phyloP scores from a whole-genome alignment of 2,113 vertebrate species.

The Struthidea cinerea region DNA sequence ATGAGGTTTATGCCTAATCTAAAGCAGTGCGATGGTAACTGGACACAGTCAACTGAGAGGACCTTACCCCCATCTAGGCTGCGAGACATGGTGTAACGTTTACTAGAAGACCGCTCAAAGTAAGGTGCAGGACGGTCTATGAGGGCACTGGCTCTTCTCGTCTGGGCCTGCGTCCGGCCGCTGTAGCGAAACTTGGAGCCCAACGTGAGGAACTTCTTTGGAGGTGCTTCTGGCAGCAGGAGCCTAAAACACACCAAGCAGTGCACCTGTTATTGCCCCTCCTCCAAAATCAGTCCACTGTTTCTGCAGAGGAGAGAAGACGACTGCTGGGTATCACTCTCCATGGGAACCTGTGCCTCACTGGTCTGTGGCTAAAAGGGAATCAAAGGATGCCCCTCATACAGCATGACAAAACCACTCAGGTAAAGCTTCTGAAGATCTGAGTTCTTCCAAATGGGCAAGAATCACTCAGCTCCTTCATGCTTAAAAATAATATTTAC shows the following conservation, averaged over 20 bases:
- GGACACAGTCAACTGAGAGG: not conserved
- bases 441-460: not conserved
- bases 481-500: not conserved
- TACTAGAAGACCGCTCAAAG: slow-evolving; percentile 91
- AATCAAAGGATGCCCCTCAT: not conserved
- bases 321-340: not conserved
- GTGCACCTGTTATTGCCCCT: not conserved
- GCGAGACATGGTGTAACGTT: slow-evolving; percentile 93
- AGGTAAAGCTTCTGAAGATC: not conserved
- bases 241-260: slow-evolving; percentile 75
- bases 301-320: not conserved
- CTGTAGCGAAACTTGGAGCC: slow-evolving; percentile 98
- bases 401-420: not conserved
- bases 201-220: slow-evolving; percentile 93
- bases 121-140: slow-evolving; percentile 90
- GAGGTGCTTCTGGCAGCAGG: slow-evolving; percentile 90
- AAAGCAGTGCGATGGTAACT: not conserved
- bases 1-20: not conserved
- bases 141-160: slow-evolving; percentile 87
- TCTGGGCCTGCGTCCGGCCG: slow-evolving; percentile 92
- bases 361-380: not conserved
- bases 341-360: not conserved
- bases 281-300: not conserved
- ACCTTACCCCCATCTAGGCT: slow-evolving; percentile 90
- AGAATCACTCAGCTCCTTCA: not conserved